Conservation (phyloP, 1,140 invertebrate species). For the Zaprionus davidi region DNA sequence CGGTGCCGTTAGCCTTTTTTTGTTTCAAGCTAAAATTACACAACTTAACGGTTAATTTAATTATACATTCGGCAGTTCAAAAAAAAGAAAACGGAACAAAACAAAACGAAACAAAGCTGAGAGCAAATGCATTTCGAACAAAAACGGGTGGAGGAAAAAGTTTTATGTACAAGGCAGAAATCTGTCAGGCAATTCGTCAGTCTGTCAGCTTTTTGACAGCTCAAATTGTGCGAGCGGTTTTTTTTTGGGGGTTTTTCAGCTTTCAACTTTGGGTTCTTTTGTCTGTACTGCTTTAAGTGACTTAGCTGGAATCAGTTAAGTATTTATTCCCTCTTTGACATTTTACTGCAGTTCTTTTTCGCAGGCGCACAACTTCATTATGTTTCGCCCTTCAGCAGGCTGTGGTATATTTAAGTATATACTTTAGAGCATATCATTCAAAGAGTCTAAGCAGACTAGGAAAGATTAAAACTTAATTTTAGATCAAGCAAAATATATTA, state of each 20-base stretch:
- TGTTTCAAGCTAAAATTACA: constrained; percentile 34
- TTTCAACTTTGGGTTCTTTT: constrained; percentile 17
- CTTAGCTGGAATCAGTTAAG: constrained; percentile 21
- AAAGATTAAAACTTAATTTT: too few species aligned
- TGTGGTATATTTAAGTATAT: constrained; percentile 9
- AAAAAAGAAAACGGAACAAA: constrained; percentile 7
- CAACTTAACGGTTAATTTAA: constrained; percentile 57
- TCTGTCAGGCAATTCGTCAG: constrained; percentile 45
- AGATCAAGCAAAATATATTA: too few species aligned
- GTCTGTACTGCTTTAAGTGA: constrained; percentile 19
- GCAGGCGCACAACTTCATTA: constrained; percentile 16
- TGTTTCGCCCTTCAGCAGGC: constrained; percentile 4
- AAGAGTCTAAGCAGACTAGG: too few species aligned
- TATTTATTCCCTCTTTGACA: constrained; percentile 15
- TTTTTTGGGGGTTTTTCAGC: constrained; percentile 14
- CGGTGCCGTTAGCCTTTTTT: constrained; percentile 35
- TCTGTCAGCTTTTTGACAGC: constrained; percentile 51
- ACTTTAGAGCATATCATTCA: too few species aligned
- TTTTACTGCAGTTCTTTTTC: constrained; percentile 32
- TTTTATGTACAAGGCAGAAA: constrained; percentile 5
- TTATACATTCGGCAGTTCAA: constrained; percentile 21
- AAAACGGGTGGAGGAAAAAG: constrained; percentile 7
- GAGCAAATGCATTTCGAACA: constrained; percentile 26
- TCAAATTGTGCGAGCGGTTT: constrained; percentile 22
- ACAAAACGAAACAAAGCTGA: constrained; percentile 27